Base-by-base conservation (phyloP, 2,888 invertebrate genomes). In the Bembecia ichneumoniformis region DNA sequence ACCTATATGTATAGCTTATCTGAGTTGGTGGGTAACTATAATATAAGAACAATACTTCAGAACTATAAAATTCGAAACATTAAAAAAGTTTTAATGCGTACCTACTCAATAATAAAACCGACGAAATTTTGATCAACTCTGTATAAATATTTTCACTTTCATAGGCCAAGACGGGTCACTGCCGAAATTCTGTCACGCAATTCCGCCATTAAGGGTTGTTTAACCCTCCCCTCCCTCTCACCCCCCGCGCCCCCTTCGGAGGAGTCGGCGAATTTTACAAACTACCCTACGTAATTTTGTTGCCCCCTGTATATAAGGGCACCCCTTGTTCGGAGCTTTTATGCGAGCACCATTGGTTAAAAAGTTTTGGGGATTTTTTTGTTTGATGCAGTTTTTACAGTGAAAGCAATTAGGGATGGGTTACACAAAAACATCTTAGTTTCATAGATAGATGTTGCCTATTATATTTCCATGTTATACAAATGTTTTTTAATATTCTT, bases 161-260 rank as follows among this genome's bases (percentile, higher is more conserved):
- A 77, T 77, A 69, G 74, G 74, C 69, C 68, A 75, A 74, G 72
- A 68, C 73, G 77, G 84, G 84, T 84, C 86, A 86, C 81, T 86
- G 84, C 80, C 86, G 80, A 86, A 86, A 86, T 83, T 80, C 78
- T 81, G 86, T 82, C 88, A 88, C 88, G 88, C 88, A 75, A 87
- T 86, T 63, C 76, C 67, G 74, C 87, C 86, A 88, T 88, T 87
- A 88, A 74, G 83, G 82, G 79, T 78, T 74, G 82, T 78, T 76
- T 69, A 63, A 59, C 60, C 70, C 70, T 71, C 66, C 62, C 62
- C 59, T 53, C 60, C 48, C 54, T 54, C 63, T 56, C 55, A 49
- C 54, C 49, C 49, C 54, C 58, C 56, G 60, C 62, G 60, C 62
- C 16, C 48, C n/a, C 13, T 58, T 52, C 63, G 60, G 66, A 69